phyloP scores from a whole-genome alignment of 2,797 vertebrate genomes.

The Acrossocheilus wenchowensis region DNA sequence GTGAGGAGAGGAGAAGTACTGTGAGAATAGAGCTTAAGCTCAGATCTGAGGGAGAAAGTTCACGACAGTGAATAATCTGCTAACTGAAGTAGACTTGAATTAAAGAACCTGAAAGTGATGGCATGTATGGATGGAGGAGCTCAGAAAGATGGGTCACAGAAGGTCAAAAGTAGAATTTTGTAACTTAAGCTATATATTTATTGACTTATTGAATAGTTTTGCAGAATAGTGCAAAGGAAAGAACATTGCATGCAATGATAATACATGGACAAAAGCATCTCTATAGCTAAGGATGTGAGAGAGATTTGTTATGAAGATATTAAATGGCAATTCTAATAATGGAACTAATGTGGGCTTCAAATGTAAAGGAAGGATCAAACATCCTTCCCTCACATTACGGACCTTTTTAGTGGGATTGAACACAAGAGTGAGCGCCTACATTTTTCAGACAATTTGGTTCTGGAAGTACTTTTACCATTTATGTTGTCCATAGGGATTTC shows the following conservation, averaged over 20 bases:
- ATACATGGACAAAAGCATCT: neutral
- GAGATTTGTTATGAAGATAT: neutral
- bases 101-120: neutral
- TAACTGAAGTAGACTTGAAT: neutral
- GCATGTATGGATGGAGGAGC: neutral
- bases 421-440: neutral
- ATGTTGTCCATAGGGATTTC: neutral
- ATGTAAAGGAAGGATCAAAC: neutral
- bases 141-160: neutral
- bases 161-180: too few species aligned
- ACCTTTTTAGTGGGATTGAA: neutral
- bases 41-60: constrained; percentile 19
- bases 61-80: constrained; percentile 10
- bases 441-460: neutral
- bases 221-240: neutral
- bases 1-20: neutral
- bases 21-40: constrained; percentile 14
- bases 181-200: neutral
- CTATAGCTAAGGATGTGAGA: neutral
- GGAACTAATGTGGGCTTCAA: neutral
- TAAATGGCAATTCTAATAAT: neutral
- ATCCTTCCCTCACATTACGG: neutral
- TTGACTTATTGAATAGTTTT: neutral
- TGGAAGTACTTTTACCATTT: neutral
- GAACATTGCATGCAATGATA: neutral